A percentile compares a stretch with the other conserved stretches of the same genome.
These are phyloP conservation scores for Clinocottus analis DNA, from an alignment of 2,113 vertebrate species.

Conservation along the genomic window DNA sequence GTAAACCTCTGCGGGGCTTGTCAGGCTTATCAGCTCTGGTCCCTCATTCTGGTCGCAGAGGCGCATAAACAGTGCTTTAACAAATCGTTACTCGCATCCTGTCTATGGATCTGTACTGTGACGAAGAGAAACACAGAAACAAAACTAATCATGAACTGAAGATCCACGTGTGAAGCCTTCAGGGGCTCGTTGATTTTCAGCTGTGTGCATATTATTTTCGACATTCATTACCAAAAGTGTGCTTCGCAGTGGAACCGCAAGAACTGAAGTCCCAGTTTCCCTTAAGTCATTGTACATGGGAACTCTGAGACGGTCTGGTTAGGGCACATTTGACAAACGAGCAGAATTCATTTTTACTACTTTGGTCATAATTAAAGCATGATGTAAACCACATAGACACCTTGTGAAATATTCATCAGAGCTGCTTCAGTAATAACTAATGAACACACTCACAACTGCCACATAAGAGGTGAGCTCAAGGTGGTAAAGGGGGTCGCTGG, in stretches of 20 bases:
- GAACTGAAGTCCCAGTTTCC: constrained; percentile 55
- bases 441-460: constrained; percentile 41
- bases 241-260: constrained; percentile 33
- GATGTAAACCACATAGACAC: constrained; percentile 53
- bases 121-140: constrained; percentile 2
- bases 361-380: constrained; percentile 62
- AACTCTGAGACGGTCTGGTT: constrained; percentile 49
- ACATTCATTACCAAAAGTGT: constrained; percentile 49
- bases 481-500: constrained; percentile 12
- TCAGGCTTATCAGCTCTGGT: constrained; percentile 17
- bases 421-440: constrained; percentile 67
- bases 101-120: constrained; percentile 23
- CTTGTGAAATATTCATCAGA: constrained; percentile 62
- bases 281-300: constrained; percentile 63
- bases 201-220: constrained; percentile 38
- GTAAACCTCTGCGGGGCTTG: constrained; percentile 39
- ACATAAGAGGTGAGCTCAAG: constrained; percentile 31
- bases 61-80: constrained; percentile 30
- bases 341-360: constrained; percentile 40
- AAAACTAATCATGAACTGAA: constrained; percentile 32
- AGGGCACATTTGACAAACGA: constrained; percentile 36
- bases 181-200: constrained; percentile 35
- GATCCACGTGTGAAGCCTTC: constrained; percentile 15
- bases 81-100: constrained; percentile 14
- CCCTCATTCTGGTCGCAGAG: constrained; percentile 11